phyloP scores from a whole-genome alignment of 2,113 vertebrate species.

The Pterocles gutturalis region DNA sequence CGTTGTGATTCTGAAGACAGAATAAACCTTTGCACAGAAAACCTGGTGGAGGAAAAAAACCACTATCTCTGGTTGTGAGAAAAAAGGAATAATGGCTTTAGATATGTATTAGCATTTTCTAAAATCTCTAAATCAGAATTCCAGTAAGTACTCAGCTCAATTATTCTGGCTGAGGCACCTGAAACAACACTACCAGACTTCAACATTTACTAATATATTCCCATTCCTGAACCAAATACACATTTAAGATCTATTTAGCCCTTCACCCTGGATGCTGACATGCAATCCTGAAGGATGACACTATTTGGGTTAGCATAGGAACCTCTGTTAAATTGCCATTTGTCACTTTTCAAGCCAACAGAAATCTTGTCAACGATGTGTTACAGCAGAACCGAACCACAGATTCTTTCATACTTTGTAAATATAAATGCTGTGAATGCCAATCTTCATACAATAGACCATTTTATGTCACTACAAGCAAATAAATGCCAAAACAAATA shows the following conservation, averaged over 20 bases:
- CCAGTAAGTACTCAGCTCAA: background rate
- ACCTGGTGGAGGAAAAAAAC: background rate
- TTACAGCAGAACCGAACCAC: background rate
- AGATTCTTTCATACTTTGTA: background rate
- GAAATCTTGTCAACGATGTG: background rate
- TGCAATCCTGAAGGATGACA: background rate
- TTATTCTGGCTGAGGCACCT: background rate
- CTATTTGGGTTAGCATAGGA: background rate
- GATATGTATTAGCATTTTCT: background rate
- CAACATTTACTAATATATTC: background rate
- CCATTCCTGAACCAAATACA: background rate
- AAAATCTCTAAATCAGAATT: background rate
- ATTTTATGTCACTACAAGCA: background rate
- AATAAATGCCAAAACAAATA: background rate
- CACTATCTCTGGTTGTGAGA: background rate
- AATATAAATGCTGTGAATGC: background rate
- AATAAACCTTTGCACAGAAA: background rate
- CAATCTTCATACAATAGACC: accelerated
- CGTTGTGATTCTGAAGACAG: background rate
- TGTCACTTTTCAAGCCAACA: background rate
- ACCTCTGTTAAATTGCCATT: background rate
- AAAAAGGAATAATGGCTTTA: background rate
- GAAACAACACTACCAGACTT: background rate
- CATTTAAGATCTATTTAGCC: background rate
- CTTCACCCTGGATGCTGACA: background rate